These are phyloP conservation scores for Pristiophorus japonicus DNA, from an alignment of 2,113 vertebrate genomes.

Conservation along the genomic window DNA sequence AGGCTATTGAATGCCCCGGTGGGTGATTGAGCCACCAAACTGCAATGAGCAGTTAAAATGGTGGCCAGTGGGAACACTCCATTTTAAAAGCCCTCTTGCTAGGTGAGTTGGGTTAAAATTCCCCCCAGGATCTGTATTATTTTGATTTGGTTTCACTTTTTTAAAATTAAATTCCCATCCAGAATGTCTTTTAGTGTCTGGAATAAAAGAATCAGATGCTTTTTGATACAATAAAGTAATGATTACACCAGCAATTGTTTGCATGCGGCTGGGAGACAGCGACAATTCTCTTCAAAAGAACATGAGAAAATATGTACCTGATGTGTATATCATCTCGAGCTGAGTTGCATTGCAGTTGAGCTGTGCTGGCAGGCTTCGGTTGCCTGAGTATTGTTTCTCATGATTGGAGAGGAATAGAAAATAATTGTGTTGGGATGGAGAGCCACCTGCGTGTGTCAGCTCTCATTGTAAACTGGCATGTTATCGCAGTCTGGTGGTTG, in stretches of 20 bases:
- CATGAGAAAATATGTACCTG: neutral
- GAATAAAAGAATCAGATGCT: neutral
- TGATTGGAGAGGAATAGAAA: slow-evolving; percentile 13
- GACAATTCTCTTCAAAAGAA: neutral
- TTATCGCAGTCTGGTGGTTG: neutral
- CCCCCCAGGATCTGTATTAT: neutral
- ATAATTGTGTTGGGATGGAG: neutral
- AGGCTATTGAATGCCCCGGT: neutral
- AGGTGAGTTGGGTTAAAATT: neutral
- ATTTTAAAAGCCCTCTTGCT: neutral
- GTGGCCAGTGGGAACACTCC: neutral
- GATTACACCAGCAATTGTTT: neutral
- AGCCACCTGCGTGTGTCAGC: neutral
- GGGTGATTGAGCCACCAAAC: neutral
- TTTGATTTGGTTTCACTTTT: neutral
- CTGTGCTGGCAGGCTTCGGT: neutral
- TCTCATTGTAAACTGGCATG: neutral
- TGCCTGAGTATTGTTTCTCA: slow-evolving; percentile 1
- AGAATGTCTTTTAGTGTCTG: neutral
- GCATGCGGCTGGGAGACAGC: neutral
- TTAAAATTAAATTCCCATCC: neutral
- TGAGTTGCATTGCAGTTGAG: neutral
- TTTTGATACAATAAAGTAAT: neutral
- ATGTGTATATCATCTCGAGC: neutral
- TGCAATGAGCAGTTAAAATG: neutral